phyloP scores from a whole-genome alignment of 2,888 invertebrate species.

The Malacosoma neustria region DNA sequence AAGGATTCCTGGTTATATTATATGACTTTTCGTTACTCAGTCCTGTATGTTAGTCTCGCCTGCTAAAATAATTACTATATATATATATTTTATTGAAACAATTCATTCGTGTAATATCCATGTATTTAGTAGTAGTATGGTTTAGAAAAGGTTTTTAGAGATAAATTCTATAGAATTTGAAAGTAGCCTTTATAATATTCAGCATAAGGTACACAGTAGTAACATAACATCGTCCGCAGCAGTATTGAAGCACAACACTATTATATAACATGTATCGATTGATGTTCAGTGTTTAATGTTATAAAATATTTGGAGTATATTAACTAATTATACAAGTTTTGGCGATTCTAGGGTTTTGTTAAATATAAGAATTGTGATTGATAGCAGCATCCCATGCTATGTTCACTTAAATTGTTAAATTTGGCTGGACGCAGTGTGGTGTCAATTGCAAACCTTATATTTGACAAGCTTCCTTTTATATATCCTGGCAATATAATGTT shows the following conservation, averaged over 20 bases:
- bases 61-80: conserved; percentile 21
- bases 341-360: conserved; percentile 22
- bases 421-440: conserved; percentile 60
- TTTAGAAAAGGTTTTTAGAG: conserved; percentile 47
- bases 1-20: conserved; percentile 37
- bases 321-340: neutral
- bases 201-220: conserved; percentile 10
- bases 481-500: conserved; percentile 51
- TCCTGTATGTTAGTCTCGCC: conserved; percentile 65
- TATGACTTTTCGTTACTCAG: conserved; percentile 16
- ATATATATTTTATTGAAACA: conserved; percentile 58
- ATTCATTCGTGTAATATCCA: conserved; percentile 57
- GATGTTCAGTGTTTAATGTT: neutral
- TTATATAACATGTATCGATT: too few relatives aligned
- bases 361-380: conserved; percentile 34
- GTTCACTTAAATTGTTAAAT: conserved; percentile 58
- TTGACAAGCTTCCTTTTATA: conserved; percentile 22
- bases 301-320: neutral
- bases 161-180: conserved; percentile 29
- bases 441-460: conserved; percentile 36
- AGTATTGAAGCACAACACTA: conserved; percentile 44
- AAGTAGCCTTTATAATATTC: conserved; percentile 7
- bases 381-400: conserved; percentile 65
- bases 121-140: conserved; percentile 54
- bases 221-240: conserved; percentile 12